phyloP scores from a whole-genome alignment of 2,113 vertebrate species.

The Alligator sinensis region DNA sequence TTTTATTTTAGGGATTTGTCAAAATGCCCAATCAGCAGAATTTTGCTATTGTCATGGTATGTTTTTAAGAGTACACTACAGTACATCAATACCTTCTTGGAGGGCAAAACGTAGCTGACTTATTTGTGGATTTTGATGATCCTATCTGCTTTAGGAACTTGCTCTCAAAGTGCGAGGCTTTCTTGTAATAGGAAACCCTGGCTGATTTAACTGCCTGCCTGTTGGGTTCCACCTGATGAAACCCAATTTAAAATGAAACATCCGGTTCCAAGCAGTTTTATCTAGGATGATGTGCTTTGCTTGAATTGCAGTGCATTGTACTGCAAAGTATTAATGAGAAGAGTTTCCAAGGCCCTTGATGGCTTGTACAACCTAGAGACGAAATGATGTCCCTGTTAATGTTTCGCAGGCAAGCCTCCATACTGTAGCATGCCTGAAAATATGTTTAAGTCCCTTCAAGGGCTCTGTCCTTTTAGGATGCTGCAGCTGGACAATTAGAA shows the following conservation, averaged over 20 bases:
- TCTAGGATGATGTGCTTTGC: neutral
- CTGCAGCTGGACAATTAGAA: neutral
- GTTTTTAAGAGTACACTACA: neutral
- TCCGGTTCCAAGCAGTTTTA: neutral
- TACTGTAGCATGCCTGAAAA: neutral
- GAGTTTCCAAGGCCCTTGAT: neutral
- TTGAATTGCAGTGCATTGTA: neutral
- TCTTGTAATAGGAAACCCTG: neutral
- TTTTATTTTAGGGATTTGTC: neutral
- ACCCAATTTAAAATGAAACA: neutral
- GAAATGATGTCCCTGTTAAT: neutral
- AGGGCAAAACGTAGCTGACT: no score
- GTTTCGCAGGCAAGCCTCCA: neutral
- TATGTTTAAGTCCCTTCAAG: neutral
- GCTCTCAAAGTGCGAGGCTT: neutral
- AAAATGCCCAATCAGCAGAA: fast-evolving
- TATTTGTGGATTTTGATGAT: no score
- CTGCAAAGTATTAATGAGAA: constrained; percentile 36
- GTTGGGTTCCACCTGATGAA: neutral
- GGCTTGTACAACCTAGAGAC: neutral
- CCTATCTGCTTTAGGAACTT: no score
- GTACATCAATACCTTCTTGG: neutral
- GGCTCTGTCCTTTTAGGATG: no score
- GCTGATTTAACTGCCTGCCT: neutral
- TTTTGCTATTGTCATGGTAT: neutral